phyloP scores from a whole-genome alignment of 1,140 invertebrate species.

The Choristoneura fumiferana region DNA sequence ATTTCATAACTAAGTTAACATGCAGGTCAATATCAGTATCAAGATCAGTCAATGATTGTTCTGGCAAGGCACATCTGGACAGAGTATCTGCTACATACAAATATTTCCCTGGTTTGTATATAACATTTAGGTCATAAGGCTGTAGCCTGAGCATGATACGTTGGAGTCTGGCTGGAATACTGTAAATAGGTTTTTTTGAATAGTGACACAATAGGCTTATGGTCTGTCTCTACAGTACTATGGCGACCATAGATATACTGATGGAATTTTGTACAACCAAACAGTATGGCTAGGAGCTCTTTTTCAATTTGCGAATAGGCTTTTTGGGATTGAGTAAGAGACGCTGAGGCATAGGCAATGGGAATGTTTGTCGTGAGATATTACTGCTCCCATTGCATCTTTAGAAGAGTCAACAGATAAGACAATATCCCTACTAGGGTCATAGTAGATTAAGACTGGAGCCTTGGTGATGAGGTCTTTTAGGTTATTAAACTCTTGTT shows the following conservation, averaged over 20 bases:
- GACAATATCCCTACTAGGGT: neutral
- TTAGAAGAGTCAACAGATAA: neutral
- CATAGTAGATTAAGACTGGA: neutral
- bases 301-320: constrained; percentile 38
- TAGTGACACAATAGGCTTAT: constrained; percentile 58
- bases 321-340: neutral
- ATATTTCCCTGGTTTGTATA: constrained; percentile 58
- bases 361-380: neutral
- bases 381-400: neutral
- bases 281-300: constrained; percentile 52
- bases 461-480: neutral
- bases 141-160: constrained; percentile 56
- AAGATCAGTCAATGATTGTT: constrained; percentile 13
- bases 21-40: constrained; percentile 22
- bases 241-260: constrained; percentile 51
- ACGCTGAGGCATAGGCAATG: neutral
- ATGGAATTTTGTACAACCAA: constrained; percentile 51
- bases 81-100: constrained; percentile 57
- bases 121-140: constrained; percentile 57
- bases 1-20: too few species aligned
- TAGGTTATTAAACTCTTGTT: neutral
- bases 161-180: constrained; percentile 54
- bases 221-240: constrained; percentile 49
- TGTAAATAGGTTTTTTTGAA: constrained; percentile 59
- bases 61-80: constrained; percentile 37